Conservation (phyloP, 2,113 vertebrate species). For the Steatornis caripensis region DNA sequence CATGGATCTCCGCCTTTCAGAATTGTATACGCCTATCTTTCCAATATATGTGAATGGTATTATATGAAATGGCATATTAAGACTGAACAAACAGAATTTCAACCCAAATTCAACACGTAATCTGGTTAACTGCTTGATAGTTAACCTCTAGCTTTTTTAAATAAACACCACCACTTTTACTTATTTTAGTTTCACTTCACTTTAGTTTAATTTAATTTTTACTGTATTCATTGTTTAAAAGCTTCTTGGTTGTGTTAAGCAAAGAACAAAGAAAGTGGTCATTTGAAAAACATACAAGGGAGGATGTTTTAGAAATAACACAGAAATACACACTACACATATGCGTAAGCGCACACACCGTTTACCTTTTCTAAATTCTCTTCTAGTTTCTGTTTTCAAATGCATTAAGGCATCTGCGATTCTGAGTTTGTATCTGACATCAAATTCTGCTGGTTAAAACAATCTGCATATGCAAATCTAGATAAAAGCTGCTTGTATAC, state of each 20-base stretch:
- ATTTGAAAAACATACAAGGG: not conserved
- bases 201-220: not conserved
- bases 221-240: not conserved
- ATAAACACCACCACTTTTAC: not conserved
- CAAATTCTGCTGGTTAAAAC: slow-evolving; percentile 4
- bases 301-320: not conserved
- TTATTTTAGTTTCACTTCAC: not conserved
- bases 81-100: not conserved
- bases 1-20: not conserved
- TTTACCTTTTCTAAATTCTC: slow-evolving; percentile 3
- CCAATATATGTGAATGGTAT: not conserved
- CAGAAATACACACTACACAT: not conserved
- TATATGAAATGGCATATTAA: not conserved
- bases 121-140: not conserved
- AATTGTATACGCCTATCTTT: not conserved
- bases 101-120: not conserved
- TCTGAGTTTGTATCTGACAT: slow-evolving; percentile 17
- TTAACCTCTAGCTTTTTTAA: not conserved
- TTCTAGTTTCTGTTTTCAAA: not conserved
- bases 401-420: not conserved
- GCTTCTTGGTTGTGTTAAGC: not conserved
- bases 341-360: not conserved
- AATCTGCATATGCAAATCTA: not conserved
- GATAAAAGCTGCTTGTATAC: not conserved
- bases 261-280: not conserved